These are phyloP conservation scores for Amblyjoppa fuscipennis DNA, from an alignment of 2,888 invertebrate species.

Conservation along the genomic window DNA sequence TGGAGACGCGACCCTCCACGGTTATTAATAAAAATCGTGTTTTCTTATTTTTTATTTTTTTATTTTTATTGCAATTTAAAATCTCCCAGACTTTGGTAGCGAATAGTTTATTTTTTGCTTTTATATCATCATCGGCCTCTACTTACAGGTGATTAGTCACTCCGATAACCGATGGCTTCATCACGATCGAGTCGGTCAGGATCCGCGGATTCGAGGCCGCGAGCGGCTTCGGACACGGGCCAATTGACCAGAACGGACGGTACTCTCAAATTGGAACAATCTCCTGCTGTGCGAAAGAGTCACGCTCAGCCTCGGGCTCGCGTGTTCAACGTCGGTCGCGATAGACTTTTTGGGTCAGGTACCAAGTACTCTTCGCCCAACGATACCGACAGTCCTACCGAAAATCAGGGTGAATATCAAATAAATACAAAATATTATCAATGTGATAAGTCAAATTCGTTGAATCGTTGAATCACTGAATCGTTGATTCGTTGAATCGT, in stretches of 20 bases:
- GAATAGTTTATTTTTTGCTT: background rate
- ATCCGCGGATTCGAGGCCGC: constrained; percentile 8
- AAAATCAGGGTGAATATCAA: constrained; percentile 52
- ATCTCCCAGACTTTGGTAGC: background rate
- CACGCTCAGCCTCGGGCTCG: constrained; percentile 24
- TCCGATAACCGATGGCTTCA: constrained; percentile 39
- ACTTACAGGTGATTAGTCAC: background rate
- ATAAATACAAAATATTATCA: background rate
- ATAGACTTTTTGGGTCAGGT: constrained; percentile 29
- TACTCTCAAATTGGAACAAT: constrained; percentile 8
- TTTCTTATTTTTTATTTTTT: background rate
- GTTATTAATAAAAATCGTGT: background rate
- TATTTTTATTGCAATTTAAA: background rate
- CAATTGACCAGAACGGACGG: background rate
- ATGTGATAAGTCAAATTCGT: background rate
- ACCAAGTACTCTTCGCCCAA: constrained; percentile 47
- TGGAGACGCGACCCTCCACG: constrained; percentile 23
- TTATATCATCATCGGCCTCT: background rate
- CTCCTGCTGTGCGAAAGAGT: constrained; percentile 17
- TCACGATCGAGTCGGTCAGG: background rate
- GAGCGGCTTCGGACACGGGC: constrained; percentile 6
- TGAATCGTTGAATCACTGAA: background rate
- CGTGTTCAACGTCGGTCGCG: constrained; percentile 41
- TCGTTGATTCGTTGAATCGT: too few species aligned
- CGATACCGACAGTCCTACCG: constrained; percentile 58